A percentile compares a stretch with the other conserved stretches of the same genome.
Evolutionary conservation across 2,797 vertebrate genomes (phyloP).

Genomic region (Buphagus erythrorhynchus): DNA sequence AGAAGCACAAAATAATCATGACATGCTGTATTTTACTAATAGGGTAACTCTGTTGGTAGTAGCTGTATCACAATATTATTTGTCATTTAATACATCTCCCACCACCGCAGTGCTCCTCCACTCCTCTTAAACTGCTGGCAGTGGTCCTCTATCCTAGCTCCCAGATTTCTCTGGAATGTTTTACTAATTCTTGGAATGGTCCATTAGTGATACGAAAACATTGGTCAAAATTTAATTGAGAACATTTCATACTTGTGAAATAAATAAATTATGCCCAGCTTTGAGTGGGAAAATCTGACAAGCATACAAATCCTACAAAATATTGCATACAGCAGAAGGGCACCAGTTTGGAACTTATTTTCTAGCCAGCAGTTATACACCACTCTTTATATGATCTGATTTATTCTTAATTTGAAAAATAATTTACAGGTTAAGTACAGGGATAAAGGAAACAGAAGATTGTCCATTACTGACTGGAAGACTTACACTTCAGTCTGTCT

Average conservation of each 20-base stretch:
- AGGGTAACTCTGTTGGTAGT: neutral
- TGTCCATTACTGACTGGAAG: neutral
- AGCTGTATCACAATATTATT: neutral
- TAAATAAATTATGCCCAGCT: neutral
- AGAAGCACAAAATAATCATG: neutral
- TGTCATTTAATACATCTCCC: neutral
- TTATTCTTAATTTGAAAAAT: neutral
- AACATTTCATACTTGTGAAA: neutral
- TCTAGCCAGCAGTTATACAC: neutral
- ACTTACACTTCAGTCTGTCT: neutral
- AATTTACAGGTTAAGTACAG: neutral
- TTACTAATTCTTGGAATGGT: neutral
- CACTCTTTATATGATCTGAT: neutral
- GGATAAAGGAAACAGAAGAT: neutral
- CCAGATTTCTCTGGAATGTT: neutral
- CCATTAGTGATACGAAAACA: neutral
- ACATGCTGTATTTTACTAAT: neutral
- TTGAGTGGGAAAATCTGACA: neutral
- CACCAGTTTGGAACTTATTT: neutral
- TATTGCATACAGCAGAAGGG: neutral
- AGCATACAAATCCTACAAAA: neutral
- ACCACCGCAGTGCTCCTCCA: neutral
- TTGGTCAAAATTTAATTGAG: neutral
- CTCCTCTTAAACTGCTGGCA: neutral
- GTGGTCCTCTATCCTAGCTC: neutral